Evolutionary conservation across 2,888 invertebrate genomes (phyloP).

Genomic region (Vesta saturnalis): DNA sequence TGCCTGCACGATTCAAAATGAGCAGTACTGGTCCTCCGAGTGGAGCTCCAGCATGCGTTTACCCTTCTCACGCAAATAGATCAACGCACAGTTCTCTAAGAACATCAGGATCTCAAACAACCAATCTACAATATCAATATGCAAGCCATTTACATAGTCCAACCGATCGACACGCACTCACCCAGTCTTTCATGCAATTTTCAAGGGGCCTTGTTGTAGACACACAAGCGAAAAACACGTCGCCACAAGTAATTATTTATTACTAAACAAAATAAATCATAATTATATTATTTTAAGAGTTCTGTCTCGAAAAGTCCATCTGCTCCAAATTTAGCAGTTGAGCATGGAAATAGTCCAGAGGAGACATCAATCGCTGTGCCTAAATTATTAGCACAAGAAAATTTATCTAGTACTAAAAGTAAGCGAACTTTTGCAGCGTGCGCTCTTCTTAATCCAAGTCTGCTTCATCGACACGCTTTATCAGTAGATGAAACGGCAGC

Average conservation of each 20-base stretch:
- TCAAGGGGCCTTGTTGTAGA: constrained; percentile 61
- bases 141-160: constrained; percentile 32
- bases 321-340: constrained; percentile 67
- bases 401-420: constrained; percentile 29
- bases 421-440: constrained; percentile 59
- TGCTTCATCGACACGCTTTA: constrained; percentile 80
- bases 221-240: constrained; percentile 48
- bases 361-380: constrained; percentile 45
- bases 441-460: constrained; percentile 69
- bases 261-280: background rate
- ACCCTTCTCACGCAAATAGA: constrained; percentile 32
- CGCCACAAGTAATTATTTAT: constrained; percentile 49
- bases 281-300: constrained; percentile 49
- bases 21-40: constrained; percentile 51
- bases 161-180: constrained; percentile 55
- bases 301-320: constrained; percentile 67
- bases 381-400: constrained; percentile 38
- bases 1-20: constrained; percentile 76
- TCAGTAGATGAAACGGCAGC: constrained; percentile 79
- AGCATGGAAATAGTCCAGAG: constrained; percentile 54
- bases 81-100: constrained; percentile 55
- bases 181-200: constrained; percentile 65
- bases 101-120: constrained; percentile 57
- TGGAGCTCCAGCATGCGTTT: constrained; percentile 28
- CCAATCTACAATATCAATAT: constrained; percentile 41